Evolutionary conservation across 1,140 invertebrate species (phyloP).

Genomic region (Sycophaga agraensis): DNA sequence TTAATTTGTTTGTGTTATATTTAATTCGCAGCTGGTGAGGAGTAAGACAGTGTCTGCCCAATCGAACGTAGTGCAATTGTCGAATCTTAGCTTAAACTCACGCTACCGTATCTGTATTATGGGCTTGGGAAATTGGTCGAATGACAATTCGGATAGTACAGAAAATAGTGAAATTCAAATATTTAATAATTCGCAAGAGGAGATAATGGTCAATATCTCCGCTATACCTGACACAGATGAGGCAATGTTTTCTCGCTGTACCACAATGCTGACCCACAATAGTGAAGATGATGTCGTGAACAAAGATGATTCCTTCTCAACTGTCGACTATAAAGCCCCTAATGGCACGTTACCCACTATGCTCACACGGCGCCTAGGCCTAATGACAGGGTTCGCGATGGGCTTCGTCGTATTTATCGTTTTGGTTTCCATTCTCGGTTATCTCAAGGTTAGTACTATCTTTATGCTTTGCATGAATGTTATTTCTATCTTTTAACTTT

Average conservation of each 20-base stretch:
- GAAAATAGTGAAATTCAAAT: no score
- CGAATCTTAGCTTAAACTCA: constrained; percentile 70
- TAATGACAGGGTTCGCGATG: constrained; percentile 82
- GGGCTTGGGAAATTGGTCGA: constrained; percentile 70
- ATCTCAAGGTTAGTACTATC: constrained; percentile 71
- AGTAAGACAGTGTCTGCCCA: constrained; percentile 68
- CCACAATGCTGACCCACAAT: constrained; percentile 71
- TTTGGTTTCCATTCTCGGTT: constrained; percentile 76
- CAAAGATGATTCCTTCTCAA: constrained; percentile 60
- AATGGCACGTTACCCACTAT: constrained; percentile 48
- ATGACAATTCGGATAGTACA: constrained; percentile 22
- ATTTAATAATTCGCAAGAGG: constrained; percentile 38
- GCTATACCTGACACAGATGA: constrained; percentile 60
- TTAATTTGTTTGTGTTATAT: no score
- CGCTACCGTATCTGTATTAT: constrained; percentile 81
- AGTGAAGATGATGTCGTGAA: constrained; percentile 63
- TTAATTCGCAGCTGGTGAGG: no score
- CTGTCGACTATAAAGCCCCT: constrained; percentile 36
- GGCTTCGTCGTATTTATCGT: constrained; percentile 83
- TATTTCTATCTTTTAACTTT: no score
- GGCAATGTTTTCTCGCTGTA: constrained; percentile 70
- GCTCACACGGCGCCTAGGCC: constrained; percentile 74
- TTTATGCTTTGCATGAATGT: no score
- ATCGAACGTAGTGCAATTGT: constrained; percentile 69
- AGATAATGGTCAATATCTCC: constrained; percentile 30